A percentile compares a stretch with the other conserved stretches of the same genome.
Evolutionary conservation across 1,140 invertebrate genomes (phyloP).

Genomic region (Proctacanthus coquilletti): DNA sequence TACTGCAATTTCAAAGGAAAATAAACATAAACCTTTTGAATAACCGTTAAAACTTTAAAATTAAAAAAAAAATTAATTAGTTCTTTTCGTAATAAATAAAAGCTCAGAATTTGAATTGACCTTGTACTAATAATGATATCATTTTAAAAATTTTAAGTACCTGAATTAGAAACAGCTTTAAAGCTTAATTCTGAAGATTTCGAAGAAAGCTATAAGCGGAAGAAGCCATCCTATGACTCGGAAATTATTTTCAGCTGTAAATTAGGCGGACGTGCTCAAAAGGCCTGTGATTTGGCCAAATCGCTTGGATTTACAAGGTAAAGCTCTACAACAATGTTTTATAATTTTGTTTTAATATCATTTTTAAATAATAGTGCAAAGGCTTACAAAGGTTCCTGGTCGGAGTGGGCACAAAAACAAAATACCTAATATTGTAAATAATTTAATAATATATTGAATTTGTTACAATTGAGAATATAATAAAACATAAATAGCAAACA

Average conservation of each 20-base stretch:
- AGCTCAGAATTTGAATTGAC: too few relatives aligned
- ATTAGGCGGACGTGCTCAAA: slow-evolving; percentile 34
- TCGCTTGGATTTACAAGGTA: slow-evolving; percentile 36
- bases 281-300: slow-evolving; percentile 33
- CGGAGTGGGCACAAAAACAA: slow-evolving; percentile 44
- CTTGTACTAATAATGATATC: too few relatives aligned
- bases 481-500: slow-evolving; percentile 2
- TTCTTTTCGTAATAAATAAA: too few relatives aligned
- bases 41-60: too few relatives aligned
- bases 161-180: slow-evolving; percentile 30
- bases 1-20: too few relatives aligned
- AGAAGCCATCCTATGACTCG: slow-evolving; percentile 31
- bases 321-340: too few relatives aligned
- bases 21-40: too few relatives aligned
- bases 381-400: slow-evolving; percentile 80
- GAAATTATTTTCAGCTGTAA: slow-evolving; percentile 39
- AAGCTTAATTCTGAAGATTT: slow-evolving; percentile 34
- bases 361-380: slow-evolving; percentile 48
- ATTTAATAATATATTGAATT: neutral
- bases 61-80: too few relatives aligned
- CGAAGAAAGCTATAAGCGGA: slow-evolving; percentile 29
- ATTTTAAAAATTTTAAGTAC: slow-evolving; percentile 34
- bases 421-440: slow-evolving; percentile 1
- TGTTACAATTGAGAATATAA: slow-evolving; percentile 2
- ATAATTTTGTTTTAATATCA: neutral